phyloP scores from a whole-genome alignment of 2,888 invertebrate genomes.

The Rhagonycha fulva region DNA sequence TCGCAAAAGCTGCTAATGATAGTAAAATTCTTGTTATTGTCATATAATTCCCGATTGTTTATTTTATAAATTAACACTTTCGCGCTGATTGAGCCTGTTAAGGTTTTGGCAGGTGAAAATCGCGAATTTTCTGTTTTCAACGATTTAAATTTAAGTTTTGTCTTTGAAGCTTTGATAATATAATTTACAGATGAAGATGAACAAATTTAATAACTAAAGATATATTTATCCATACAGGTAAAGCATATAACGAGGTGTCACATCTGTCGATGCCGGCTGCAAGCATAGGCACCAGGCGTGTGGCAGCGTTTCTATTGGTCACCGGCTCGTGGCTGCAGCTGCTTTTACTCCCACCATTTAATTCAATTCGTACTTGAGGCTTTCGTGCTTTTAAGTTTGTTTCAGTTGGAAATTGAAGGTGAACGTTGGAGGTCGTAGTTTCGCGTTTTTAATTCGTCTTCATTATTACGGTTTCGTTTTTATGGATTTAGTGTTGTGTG shows the following conservation, averaged over 20 bases:
- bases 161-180: neutral
- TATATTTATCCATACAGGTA: slow-evolving; percentile 12
- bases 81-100: no score
- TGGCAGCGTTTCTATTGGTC: slow-evolving; percentile 62
- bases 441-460: neutral
- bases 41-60: neutral
- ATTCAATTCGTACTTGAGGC: slow-evolving; percentile 39
- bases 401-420: slow-evolving; percentile 32
- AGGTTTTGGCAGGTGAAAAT: no score
- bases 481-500: slow-evolving; percentile 27
- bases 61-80: neutral
- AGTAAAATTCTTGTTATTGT: no score
- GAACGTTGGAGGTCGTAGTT: neutral
- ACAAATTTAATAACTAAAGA: neutral
- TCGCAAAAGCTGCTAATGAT: neutral
- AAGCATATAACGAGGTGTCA: slow-evolving; percentile 37
- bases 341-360: slow-evolving; percentile 43
- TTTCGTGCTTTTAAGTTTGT: slow-evolving; percentile 34
- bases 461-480: slow-evolving; percentile 4
- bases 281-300: slow-evolving; percentile 62
- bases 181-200: neutral
- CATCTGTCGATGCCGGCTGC: slow-evolving; percentile 57
- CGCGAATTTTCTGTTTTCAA: no score
- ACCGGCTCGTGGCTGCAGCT: slow-evolving; percentile 59
- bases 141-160: neutral